These are phyloP conservation scores for Oscheius myriophilus DNA, from an alignment of 2,888 invertebrate species.

Conservation along the genomic window DNA sequence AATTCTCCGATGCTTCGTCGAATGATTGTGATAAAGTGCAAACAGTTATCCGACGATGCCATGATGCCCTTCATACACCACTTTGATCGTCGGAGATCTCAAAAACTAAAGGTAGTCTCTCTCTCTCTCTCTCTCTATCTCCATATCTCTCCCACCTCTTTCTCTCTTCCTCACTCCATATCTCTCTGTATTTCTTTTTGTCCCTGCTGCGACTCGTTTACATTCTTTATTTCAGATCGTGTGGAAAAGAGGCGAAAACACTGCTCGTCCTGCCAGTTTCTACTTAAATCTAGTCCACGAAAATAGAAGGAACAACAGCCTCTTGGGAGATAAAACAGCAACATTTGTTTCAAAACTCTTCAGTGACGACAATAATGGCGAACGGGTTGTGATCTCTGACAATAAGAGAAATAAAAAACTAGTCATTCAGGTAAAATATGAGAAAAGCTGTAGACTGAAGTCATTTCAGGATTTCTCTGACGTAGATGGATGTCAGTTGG, in stretches of 20 bases:
- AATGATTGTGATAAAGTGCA: constrained; percentile 9
- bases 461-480: constrained; percentile 24
- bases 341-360: constrained; percentile 18
- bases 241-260: constrained; percentile 8
- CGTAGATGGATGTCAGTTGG: constrained; percentile 13
- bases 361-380: constrained; percentile 15
- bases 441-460: background rate
- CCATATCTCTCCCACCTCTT: no score
- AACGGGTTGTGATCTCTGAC: constrained; percentile 11
- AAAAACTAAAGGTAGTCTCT: constrained; percentile 15
- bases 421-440: constrained; percentile 7
- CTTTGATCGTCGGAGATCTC: constrained; percentile 12
- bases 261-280: constrained; percentile 21
- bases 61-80: background rate
- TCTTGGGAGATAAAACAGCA: constrained; percentile 5
- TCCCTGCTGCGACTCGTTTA: no score
- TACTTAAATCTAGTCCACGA: constrained; percentile 12
- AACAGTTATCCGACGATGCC: background rate
- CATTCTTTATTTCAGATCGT: constrained; percentile 25
- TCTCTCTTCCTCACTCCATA: no score
- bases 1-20: constrained; percentile 1
- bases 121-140: background rate
- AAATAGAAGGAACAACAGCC: background rate
- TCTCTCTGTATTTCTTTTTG: no score
- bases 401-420: constrained; percentile 6